Evolutionary conservation across 2,113 vertebrate genomes (phyloP), one percentile per base, ranked within the genome.

Genomic region (Catharus minimus): DNA sequence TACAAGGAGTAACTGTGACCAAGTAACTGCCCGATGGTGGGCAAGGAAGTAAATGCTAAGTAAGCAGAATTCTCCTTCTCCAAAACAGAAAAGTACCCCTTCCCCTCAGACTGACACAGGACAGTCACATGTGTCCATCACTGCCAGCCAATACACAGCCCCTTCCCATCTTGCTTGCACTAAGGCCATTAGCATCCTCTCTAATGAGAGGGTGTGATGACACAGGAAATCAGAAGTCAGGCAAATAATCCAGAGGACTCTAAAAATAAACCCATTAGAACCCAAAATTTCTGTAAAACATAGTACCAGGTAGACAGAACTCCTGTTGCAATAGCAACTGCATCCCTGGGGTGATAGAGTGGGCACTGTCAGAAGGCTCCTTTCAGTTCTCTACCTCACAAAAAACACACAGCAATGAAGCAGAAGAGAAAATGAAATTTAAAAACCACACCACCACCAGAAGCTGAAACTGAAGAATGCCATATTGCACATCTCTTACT

Each of bases 81-180:
- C 27, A 22, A 6, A 56, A 87, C 53, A 60, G 16, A 44, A 47
- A 52, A 85, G 39, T 19, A 27, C 9, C 13, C 14, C 53, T 72
- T 65, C 7, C 49, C 9, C 32, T n/a, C 64, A 41, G 52, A 8
- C 20, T 12, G 49, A 41, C 36, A 64, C 15, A 21, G 32, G 27
- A 36, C 44, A 50, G n/a, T 26, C 0, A 1, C 32, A 53, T 10
- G 1, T 1, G 0, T 7, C 44, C 20, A 10, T 12, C 57, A 11
- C 41, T 28, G 62, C 18, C 69, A 72, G 43, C 9, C n/a, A 36
- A 36, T 1, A 44, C 14, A 28, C 33, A n/a, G 46, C 26, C n/a
- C 22, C 4, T 46, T 64, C 71, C n/a, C 33, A 43, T 16, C 38
- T 33, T 57, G 20, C 8, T 2, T 26, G 28, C 36, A 15, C 58